Base-by-base conservation (phyloP, 92 coral and sea anemone species). In the Umimayanthus chanpuru region DNA sequence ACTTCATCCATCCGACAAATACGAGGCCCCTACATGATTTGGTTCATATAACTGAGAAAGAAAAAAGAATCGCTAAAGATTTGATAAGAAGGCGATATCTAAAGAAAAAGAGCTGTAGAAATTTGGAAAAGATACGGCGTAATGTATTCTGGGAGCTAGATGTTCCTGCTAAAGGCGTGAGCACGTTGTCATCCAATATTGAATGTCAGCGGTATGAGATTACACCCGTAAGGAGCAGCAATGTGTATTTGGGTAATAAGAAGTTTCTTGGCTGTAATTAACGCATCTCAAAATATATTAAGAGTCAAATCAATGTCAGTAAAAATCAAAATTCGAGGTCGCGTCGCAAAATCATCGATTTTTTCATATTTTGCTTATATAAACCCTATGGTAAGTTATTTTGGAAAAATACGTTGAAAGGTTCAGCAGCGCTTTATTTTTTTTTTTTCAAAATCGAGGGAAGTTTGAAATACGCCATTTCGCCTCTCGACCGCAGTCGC, bases 11-110 rank as follows among this genome's bases (percentile, higher is more conserved):
- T 28, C 90, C 94, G n/a, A 76, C 79, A 65, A 86, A 73, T 23
- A 61, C 77, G 3, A 81, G 73, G 5, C 56, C 36, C 25, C 20
- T 50, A 2, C 88, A 89, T 29, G 85, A 88, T 44, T 79, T 81
- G 68, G 85, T 88, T 21, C 95, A 93, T 79, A 88, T 93, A 68
- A 93, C 94, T 16, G 91, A 86, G 15, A 88, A 79, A 44, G 95
- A 93, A 16, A 91, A 85, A 76, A 83, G 72, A 26, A 49, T 93
- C 10, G 85, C 95, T 38, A 75, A 88, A 32, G 94, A 93, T 72
- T 85, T 93, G 47, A 71, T 91, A 43, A 61, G 87, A 58, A 93
- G 78, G 43, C 78, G 90, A 3, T 40, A 82, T 81, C 80, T 93
- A 38, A 81, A 58, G 41, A 89, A 85, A 38, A 88, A 56, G 72